Percentiles rank a stretch among this genome's conserved stretches.
phyloP scores from a whole-genome alignment of 92 coral and sea anemone species.

The Paragorgia papillata region DNA sequence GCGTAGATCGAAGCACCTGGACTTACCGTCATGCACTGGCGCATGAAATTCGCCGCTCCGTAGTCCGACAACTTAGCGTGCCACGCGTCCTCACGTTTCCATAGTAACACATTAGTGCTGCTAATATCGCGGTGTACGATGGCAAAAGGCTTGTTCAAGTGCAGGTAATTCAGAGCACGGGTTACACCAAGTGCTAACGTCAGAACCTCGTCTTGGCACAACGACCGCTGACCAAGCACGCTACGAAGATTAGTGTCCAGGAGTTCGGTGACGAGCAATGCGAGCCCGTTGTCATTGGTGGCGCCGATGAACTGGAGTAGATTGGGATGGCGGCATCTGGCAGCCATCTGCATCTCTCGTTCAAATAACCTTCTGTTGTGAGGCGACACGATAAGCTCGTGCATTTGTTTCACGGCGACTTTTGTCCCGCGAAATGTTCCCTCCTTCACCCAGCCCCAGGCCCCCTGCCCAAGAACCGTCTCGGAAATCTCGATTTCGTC shows the following conservation, averaged over 20 bases:
- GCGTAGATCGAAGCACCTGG: conserved; percentile 98
- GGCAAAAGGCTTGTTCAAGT: conserved; percentile 88
- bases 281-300: conserved; percentile 85
- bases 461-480: conserved; percentile 79
- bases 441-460: conserved; percentile 89
- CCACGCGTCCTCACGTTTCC: conserved; percentile 88
- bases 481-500: conserved; percentile 81
- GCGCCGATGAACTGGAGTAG: conserved; percentile 95
- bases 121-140: conserved; percentile 97
- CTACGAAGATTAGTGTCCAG: conserved; percentile 87
- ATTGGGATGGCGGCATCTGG: conserved; percentile 93
- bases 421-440: conserved; percentile 87
- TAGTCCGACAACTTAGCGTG: conserved; percentile 94
- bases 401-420: conserved; percentile 92
- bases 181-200: conserved; percentile 75
- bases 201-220: conserved; percentile 84
- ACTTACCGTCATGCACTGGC: conserved; percentile 89
- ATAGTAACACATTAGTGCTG: conserved; percentile 91
- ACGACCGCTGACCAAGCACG: conserved; percentile 75
- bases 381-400: conserved; percentile 89
- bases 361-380: conserved; percentile 92
- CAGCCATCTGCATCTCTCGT: conserved; percentile 97
- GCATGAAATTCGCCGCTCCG: conserved; percentile 97
- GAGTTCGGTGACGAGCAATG: conserved; percentile 82
- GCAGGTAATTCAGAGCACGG: conserved; percentile 84